Conservation (phyloP, 2,888 invertebrate genomes). For the Antheraea assamensis region DNA sequence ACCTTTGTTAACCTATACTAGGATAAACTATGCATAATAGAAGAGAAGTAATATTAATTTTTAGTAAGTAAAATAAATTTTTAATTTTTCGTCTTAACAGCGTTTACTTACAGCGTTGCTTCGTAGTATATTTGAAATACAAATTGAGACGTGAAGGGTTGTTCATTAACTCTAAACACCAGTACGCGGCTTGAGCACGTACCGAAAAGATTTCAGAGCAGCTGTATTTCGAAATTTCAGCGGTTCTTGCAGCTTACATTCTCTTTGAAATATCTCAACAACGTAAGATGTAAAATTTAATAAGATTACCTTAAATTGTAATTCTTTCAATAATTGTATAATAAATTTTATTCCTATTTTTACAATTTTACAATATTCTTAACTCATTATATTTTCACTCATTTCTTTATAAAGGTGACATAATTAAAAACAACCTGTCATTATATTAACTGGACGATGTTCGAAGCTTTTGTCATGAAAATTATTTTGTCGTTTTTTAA, state of each 20-base stretch:
- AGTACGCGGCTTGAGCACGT: constrained; percentile 63
- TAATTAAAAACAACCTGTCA: neutral
- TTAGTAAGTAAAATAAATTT: neutral
- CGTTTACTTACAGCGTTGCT: neutral
- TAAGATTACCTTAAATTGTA: neutral
- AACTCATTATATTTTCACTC: neutral
- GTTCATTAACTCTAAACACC: constrained; percentile 67
- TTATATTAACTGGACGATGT: too few species aligned
- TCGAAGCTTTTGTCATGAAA: too few species aligned
- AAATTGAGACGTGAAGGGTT: constrained; percentile 43
- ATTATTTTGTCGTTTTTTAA: too few species aligned
- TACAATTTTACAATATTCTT: neutral
- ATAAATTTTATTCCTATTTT: too few species aligned
- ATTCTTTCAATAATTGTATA: neutral
- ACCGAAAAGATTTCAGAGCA: constrained; percentile 61
- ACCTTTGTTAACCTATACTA: too few species aligned
- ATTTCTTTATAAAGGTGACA: neutral
- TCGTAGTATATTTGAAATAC: constrained; percentile 17
- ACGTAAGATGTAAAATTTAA: neutral
- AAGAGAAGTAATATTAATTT: neutral
- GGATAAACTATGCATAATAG: neutral
- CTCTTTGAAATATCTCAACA: constrained; percentile 10
- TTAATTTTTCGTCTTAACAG: neutral
- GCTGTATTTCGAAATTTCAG: constrained; percentile 27
- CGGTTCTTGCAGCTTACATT: neutral